Evolutionary conservation across 2,113 vertebrate species (phyloP).

Genomic region (Pongo pygmaeus): DNA sequence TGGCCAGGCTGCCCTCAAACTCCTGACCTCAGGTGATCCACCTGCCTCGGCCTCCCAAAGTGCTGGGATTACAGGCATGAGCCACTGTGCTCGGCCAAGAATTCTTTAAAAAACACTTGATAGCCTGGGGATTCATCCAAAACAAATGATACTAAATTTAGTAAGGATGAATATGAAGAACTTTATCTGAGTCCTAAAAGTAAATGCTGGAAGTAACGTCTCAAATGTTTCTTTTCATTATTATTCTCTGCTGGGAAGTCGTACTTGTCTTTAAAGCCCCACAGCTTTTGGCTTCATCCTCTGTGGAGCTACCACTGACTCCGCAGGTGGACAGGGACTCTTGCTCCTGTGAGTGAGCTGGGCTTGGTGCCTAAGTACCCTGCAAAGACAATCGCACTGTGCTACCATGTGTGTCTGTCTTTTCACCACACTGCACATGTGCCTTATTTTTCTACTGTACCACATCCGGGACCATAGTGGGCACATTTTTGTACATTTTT

Average conservation of each 20-base stretch:
- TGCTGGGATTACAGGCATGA: too few relatives aligned
- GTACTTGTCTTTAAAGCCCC: not conserved
- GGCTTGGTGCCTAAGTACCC: rapidly evolving
- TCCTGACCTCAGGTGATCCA: too few relatives aligned
- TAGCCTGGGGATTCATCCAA: not conserved
- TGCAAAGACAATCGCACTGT: not conserved
- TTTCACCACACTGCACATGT: rapidly evolving
- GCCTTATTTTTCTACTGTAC: not conserved
- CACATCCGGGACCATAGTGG: not conserved
- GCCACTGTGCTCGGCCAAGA: too few relatives aligned
- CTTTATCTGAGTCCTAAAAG: too few relatives aligned
- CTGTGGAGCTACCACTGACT: not conserved
- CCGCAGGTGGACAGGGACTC: not conserved
- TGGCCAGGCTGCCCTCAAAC: too few relatives aligned
- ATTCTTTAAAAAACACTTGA: not conserved
- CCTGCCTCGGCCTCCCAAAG: too few relatives aligned
- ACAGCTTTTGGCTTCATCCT: not conserved
- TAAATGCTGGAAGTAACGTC: not conserved
- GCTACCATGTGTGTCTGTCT: rapidly evolving
- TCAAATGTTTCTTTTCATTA: not conserved
- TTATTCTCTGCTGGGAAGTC: not conserved
- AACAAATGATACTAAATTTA: not conserved
- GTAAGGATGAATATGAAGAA: not conserved
- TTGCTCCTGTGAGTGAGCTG: not conserved
- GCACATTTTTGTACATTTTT: not conserved